Evolutionary conservation across 2,113 vertebrate genomes (phyloP).

Genomic region (Aspidoscelis tigris): DNA sequence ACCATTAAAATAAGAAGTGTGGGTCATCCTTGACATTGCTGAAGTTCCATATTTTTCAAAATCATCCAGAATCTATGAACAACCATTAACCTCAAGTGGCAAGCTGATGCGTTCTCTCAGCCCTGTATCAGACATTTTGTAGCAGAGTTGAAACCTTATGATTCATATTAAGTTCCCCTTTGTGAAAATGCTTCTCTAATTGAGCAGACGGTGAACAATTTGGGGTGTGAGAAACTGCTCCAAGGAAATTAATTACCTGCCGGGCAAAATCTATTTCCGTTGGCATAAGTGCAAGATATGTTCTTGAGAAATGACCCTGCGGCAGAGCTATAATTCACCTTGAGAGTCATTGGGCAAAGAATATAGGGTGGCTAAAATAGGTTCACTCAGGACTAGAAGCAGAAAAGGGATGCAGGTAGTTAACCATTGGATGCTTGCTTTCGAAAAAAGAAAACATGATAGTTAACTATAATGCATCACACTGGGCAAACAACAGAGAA

Average conservation of each 20-base stretch:
- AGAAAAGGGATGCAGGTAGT: not conserved
- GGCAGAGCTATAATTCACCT: slow-evolving; percentile 62
- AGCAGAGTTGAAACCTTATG: slow-evolving; percentile 51
- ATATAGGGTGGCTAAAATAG: slow-evolving; percentile 35
- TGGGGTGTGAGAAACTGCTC: slow-evolving; percentile 71
- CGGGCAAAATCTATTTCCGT: slow-evolving; percentile 73
- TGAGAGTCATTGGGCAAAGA: slow-evolving; percentile 54
- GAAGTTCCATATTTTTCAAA: slow-evolving; percentile 7
- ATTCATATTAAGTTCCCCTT: slow-evolving; percentile 67
- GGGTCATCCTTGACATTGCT: not conserved
- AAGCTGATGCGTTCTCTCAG: slow-evolving; percentile 36
- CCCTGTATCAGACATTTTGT: slow-evolving; percentile 57
- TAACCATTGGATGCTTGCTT: too few relatives aligned
- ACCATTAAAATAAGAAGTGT: not conserved
- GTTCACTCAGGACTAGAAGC: not conserved
- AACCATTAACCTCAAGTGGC: slow-evolving; percentile 36
- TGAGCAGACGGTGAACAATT: slow-evolving; percentile 71
- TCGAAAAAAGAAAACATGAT: too few relatives aligned
- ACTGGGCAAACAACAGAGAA: too few relatives aligned
- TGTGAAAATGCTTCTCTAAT: slow-evolving; percentile 71
- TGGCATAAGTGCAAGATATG: slow-evolving; percentile 60
- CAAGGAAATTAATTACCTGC: slow-evolving; percentile 72
- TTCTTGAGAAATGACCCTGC: slow-evolving; percentile 64
- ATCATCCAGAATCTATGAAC: slow-evolving; percentile 39
- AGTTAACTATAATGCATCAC: too few relatives aligned